phyloP scores from a whole-genome alignment of 2,113 vertebrate species.

The Albula glossodonta region DNA sequence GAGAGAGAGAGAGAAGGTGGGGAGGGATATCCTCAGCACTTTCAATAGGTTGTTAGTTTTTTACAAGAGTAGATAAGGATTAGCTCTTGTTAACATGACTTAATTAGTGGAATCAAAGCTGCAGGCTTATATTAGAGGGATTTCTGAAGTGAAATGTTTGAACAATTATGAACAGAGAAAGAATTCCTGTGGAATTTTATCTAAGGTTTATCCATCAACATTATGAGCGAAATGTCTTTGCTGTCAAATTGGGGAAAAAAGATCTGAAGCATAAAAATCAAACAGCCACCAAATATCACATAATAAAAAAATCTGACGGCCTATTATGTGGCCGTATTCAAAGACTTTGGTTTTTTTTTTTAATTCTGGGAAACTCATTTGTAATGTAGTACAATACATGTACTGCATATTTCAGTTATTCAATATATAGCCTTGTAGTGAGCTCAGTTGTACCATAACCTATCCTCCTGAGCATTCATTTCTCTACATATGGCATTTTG shows the following conservation, averaged over 20 bases:
- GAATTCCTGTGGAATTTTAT: conserved; percentile 1
- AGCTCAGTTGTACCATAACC: too few species aligned
- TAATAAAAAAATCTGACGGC: too few species aligned
- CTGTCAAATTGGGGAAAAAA: not conserved
- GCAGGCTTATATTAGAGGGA: not conserved
- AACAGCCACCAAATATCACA: too few species aligned
- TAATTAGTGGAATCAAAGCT: conserved; percentile 16
- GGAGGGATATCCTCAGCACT: not conserved
- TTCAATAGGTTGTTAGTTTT: not conserved
- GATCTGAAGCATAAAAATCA: not conserved
- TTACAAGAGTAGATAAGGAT: conserved; percentile 13
- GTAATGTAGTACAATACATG: too few species aligned
- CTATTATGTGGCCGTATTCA: not conserved
- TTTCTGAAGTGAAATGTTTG: not conserved
- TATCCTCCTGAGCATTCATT: not conserved
- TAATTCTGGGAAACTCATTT: too few species aligned
- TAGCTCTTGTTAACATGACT: conserved; percentile 1
- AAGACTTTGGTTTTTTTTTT: not conserved
- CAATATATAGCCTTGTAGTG: too few species aligned
- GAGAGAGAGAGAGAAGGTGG: too few species aligned
- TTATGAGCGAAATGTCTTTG: not conserved
- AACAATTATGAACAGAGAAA: not conserved
- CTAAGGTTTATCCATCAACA: not conserved
- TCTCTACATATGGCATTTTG: not conserved
- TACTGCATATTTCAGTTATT: too few species aligned